A percentile compares a stretch with the other conserved stretches of the same genome.
Evolutionary conservation across 2,113 vertebrate species (phyloP).

Genomic region (Panthera leo): DNA sequence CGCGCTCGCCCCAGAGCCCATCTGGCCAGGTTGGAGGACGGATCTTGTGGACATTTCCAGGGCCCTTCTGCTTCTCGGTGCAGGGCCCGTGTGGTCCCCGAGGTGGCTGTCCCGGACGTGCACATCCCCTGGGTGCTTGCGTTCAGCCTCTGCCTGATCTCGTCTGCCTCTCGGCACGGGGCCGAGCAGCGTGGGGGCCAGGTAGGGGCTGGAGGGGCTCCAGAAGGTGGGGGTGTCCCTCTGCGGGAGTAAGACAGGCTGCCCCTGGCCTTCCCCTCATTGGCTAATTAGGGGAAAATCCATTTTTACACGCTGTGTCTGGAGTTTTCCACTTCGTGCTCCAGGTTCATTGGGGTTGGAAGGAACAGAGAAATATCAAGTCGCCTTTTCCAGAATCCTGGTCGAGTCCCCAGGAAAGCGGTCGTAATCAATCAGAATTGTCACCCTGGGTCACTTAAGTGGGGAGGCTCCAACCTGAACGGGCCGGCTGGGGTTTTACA

Average conservation of each 20-base stretch:
- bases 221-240: fast-evolving
- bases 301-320: neutral
- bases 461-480: neutral
- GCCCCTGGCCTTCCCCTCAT: neutral
- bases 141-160: neutral
- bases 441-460: neutral
- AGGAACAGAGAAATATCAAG: neutral
- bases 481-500: neutral
- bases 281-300: slow-evolving; percentile 1
- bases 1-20: neutral
- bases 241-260: neutral
- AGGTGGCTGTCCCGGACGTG: fast-evolving
- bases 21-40: neutral
- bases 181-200: neutral
- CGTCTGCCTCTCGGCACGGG: neutral
- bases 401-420: neutral
- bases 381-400: slow-evolving; percentile 33
- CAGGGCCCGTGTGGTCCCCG: neutral
- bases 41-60: neutral
- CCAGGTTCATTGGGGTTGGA: neutral
- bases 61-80: neutral
- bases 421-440: fast-evolving
- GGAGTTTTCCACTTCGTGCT: neutral
- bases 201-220: neutral
- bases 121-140: too few relatives aligned